Percentiles rank a stretch among this genome's conserved stretches.
Conservation (phyloP, 2,797 vertebrate species). For the Meda fulgida region DNA sequence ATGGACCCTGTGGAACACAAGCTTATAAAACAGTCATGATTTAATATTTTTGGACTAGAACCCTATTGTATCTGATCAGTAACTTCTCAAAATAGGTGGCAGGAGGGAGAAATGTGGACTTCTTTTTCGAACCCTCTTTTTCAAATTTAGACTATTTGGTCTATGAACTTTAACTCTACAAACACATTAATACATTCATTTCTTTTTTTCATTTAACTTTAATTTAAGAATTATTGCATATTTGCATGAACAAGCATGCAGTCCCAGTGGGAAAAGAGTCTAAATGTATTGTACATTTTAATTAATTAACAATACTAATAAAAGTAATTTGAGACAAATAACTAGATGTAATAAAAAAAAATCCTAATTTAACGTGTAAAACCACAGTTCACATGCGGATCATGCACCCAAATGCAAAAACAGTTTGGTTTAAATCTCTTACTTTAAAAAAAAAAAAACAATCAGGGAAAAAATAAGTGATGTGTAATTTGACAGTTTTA, state of each 20-base stretch:
- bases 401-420: too few species aligned
- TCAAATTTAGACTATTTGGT: background rate
- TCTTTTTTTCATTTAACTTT: background rate
- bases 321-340: background rate
- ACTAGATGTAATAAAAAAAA: too few species aligned
- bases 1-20: too few species aligned
- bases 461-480: too few species aligned
- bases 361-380: background rate
- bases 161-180: background rate
- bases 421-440: too few species aligned
- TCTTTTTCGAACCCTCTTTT: background rate
- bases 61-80: background rate
- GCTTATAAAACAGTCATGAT: background rate
- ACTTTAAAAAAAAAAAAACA: too few species aligned
- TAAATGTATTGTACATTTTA: background rate
- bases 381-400: too few species aligned
- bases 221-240: background rate
- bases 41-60: background rate
- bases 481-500: too few species aligned
- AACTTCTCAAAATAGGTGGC: background rate
- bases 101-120: background rate
- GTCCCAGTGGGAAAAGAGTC: background rate
- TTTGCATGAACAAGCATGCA: background rate
- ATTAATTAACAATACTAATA: too few species aligned
- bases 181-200: background rate